These are phyloP conservation scores for Drosophila funebris DNA, from an alignment of 1,140 invertebrate genomes.

Conservation along the genomic window DNA sequence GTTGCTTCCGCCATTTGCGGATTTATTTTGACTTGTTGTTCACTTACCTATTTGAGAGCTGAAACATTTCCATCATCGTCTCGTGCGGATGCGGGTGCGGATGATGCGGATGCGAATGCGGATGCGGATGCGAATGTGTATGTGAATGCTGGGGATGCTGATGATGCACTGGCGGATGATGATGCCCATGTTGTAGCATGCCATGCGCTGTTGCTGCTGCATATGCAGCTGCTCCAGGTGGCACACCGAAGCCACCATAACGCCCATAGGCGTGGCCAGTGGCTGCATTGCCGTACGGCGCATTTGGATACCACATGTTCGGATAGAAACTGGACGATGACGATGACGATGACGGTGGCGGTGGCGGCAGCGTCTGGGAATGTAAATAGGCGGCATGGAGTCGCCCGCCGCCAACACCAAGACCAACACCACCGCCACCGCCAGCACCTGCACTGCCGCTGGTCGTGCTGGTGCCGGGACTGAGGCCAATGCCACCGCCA, in stretches of 20 bases:
- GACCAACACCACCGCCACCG: neutral
- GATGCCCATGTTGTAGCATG: slow-evolving; percentile 12
- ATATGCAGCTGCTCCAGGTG: neutral
- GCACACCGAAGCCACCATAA: slow-evolving; percentile 23
- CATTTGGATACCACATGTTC: slow-evolving; percentile 82
- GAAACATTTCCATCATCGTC: slow-evolving; percentile 82
- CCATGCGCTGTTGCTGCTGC: slow-evolving; percentile 11
- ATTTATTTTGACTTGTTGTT: slow-evolving; percentile 36
- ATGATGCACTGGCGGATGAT: slow-evolving; percentile 21
- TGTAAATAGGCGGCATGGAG: slow-evolving; percentile 54
- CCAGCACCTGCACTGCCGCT: too few species aligned
- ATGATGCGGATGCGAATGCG: slow-evolving; percentile 33
- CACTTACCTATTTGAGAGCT: slow-evolving; percentile 82
- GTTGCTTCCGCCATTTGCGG: neutral
- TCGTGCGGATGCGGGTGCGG: slow-evolving; percentile 66
- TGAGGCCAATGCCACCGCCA: neutral
- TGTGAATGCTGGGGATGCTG: slow-evolving; percentile 37
- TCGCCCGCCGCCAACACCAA: neutral
- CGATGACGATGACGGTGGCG: slow-evolving; percentile 21
- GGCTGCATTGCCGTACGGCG: slow-evolving; percentile 51
- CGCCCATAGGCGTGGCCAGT: slow-evolving; percentile 19
- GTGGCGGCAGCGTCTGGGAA: slow-evolving; percentile 48
- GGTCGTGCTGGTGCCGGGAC: neutral
- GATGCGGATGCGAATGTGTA: slow-evolving; percentile 29
- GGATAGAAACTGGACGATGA: slow-evolving; percentile 52